Evolutionary conservation across 2,113 vertebrate species (phyloP).

Genomic region (Cyanoliseus patagonus): DNA sequence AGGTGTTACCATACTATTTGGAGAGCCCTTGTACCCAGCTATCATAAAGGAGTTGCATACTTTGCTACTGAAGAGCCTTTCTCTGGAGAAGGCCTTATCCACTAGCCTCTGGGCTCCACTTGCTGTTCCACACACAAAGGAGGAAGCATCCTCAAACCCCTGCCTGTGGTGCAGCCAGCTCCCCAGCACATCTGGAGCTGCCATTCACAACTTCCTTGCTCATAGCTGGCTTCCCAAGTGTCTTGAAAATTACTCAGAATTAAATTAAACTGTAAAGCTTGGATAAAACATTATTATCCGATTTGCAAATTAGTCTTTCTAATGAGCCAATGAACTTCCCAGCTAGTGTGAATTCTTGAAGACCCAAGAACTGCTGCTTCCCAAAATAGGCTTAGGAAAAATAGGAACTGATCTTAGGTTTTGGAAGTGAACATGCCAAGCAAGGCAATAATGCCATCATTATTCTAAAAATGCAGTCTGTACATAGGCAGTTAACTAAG

Average conservation of each 20-base stretch:
- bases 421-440: not conserved
- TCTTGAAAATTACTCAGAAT: not conserved
- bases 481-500: not conserved
- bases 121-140: not conserved
- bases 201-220: not conserved
- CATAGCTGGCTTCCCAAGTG: not conserved
- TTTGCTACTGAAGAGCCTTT: not conserved
- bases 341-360: not conserved
- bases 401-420: not conserved
- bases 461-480: not conserved
- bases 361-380: not conserved
- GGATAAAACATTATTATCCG: not conserved
- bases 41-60: not conserved
- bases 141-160: not conserved
- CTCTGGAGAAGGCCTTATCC: not conserved
- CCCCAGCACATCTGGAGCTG: not conserved
- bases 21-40: not conserved
- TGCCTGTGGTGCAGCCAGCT: not conserved
- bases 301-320: conserved; percentile 9
- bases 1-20: not conserved
- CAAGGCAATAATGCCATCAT: not conserved
- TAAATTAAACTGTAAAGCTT: not conserved
- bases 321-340: not conserved
- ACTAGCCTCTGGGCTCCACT: not conserved
- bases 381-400: not conserved